A percentile compares a stretch with the other conserved stretches of the same genome.
Conservation (phyloP, 2,113 vertebrate species). For the Arothron firmamentum region DNA sequence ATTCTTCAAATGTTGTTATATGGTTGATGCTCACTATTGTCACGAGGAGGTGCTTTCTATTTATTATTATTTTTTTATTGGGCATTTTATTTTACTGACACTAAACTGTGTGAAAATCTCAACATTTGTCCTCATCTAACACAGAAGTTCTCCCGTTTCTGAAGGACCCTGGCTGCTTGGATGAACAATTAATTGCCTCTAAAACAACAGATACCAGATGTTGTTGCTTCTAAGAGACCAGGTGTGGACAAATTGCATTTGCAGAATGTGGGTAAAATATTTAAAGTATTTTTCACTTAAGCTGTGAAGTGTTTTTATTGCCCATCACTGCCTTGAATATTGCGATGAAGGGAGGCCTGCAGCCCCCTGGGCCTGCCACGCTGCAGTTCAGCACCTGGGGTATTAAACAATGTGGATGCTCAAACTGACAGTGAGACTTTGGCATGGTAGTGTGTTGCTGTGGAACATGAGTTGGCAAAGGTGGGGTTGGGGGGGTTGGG, state of each 20-base stretch:
- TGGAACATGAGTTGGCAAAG: conserved; percentile 14
- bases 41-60: too few relatives aligned
- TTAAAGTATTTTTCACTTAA: conserved; percentile 79
- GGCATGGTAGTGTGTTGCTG: conserved; percentile 32
- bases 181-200: conserved; percentile 74
- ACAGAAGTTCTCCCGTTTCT: conserved; percentile 46
- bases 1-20: too few relatives aligned
- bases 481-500: conserved; percentile 5
- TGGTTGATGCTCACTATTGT: too few relatives aligned
- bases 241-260: conserved; percentile 75
- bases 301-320: conserved; percentile 76
- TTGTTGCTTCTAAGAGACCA: conserved; percentile 71
- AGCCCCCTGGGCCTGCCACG: conserved; percentile 33
- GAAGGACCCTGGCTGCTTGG: conserved; percentile 51
- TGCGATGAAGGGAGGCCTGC: conserved; percentile 35
- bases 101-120: conserved; percentile 16
- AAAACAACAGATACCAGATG: conserved; percentile 76
- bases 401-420: conserved; percentile 50
- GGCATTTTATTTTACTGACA: too few relatives aligned
- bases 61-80: too few relatives aligned
- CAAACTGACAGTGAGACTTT: conserved; percentile 39
- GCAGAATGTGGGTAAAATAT: conserved; percentile 78
- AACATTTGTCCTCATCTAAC: conserved; percentile 27
- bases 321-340: conserved; percentile 68
- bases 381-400: conserved; percentile 60